These are phyloP conservation scores for mouse (Mus musculus) DNA, from an alignment of 2,113 vertebrate genomes.

Conservation along the genomic window DNA sequence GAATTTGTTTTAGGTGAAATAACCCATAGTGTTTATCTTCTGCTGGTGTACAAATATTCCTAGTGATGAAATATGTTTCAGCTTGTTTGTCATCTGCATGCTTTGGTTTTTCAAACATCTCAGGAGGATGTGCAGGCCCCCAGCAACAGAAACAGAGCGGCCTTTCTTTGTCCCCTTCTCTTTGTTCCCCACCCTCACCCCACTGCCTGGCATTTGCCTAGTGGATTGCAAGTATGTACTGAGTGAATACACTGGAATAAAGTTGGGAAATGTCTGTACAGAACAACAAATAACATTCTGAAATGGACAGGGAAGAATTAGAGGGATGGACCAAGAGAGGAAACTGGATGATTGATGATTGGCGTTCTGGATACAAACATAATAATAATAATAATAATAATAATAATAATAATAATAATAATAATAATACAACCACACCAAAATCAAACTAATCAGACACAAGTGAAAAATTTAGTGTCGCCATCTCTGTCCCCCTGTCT, in stretches of 20 bases:
- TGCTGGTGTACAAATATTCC: background rate
- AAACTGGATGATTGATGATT: background rate
- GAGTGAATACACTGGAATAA: background rate
- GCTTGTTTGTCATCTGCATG: background rate
- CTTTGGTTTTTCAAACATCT: constrained; percentile 5
- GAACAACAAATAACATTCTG: background rate
- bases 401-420: background rate
- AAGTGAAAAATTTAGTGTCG: background rate
- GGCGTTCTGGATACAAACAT: background rate
- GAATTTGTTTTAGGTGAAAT: constrained; percentile 24
- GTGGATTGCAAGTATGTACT: background rate
- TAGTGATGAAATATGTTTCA: background rate
- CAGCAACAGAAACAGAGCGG: background rate
- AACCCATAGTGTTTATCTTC: background rate
- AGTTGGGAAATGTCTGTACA: background rate
- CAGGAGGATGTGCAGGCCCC: background rate
- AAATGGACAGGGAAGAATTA: background rate
- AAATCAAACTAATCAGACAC: background rate
- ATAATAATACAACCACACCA: background rate
- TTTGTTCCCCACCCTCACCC: background rate
- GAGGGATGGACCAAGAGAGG: background rate
- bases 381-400: background rate
- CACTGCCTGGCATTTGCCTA: background rate
- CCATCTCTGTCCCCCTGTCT: background rate
- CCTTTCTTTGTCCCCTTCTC: background rate